These are phyloP conservation scores for Macrotus californicus DNA, from an alignment of 2,113 vertebrate species.

Conservation along the genomic window DNA sequence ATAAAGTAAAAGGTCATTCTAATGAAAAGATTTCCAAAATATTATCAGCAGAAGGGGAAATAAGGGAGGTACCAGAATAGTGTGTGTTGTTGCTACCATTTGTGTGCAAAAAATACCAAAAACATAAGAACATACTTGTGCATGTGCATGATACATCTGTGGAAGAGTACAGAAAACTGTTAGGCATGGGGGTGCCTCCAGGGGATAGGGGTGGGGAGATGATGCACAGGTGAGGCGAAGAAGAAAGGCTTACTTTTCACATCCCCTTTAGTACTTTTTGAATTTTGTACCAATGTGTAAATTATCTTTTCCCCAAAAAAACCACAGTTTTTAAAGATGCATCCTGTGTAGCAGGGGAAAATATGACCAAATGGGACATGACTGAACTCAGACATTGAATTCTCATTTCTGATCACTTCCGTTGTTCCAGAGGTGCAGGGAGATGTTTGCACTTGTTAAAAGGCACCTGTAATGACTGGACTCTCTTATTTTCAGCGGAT, in stretches of 20 bases:
- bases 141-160: neutral
- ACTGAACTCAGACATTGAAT: neutral
- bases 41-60: neutral
- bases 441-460: neutral
- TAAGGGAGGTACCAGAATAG: neutral
- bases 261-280: neutral
- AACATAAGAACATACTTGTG: neutral
- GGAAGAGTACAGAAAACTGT: neutral
- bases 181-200: no score
- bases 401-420: neutral
- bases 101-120: neutral
- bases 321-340: neutral
- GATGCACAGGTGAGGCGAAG: neutral
- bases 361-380: neutral
- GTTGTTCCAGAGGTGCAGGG: neutral
- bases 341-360: neutral
- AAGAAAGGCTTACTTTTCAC: neutral
- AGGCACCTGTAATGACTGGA: conserved; percentile 12
- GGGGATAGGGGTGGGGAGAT: neutral
- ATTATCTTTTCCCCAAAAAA: neutral
- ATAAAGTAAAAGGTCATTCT: neutral
- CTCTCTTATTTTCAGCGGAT: conserved; percentile 79
- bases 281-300: neutral
- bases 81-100: neutral
- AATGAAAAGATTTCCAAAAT: neutral